These are phyloP conservation scores for Ploceus nigricollis DNA, from an alignment of 2,113 vertebrate genomes.

Conservation along the genomic window DNA sequence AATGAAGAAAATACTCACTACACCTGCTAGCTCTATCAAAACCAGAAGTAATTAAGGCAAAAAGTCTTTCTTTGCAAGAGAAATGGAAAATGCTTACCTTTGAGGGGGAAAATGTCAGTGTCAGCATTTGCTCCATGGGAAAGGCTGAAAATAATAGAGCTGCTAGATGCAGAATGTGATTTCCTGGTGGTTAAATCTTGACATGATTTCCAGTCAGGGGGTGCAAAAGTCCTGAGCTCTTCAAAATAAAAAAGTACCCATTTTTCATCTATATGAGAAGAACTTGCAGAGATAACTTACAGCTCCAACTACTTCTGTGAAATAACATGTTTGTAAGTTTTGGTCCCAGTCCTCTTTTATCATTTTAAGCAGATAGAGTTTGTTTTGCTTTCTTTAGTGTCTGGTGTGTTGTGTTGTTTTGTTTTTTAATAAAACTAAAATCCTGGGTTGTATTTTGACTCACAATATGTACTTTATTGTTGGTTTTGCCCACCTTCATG, in stretches of 20 bases:
- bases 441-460: neutral
- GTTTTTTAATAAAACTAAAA: neutral
- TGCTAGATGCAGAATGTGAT: neutral
- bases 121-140: neutral
- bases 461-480: fast-evolving
- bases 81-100: conserved; percentile 8
- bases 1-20: neutral
- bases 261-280: neutral
- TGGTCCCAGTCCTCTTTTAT: neutral
- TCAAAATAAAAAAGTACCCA: neutral
- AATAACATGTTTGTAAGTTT: neutral
- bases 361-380: neutral
- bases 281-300: neutral
- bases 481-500: neutral
- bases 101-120: neutral
- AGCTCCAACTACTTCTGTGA: neutral
- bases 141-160: neutral
- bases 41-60: conserved; percentile 24
- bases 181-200: neutral
- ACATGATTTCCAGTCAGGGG: neutral
- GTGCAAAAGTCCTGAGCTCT: neutral
- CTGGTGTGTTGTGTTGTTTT: neutral
- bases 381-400: neutral
- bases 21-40: neutral
- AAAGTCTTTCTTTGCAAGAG: neutral